phyloP scores from a whole-genome alignment of 1,140 invertebrate genomes.

The Diorhabda elongata region DNA sequence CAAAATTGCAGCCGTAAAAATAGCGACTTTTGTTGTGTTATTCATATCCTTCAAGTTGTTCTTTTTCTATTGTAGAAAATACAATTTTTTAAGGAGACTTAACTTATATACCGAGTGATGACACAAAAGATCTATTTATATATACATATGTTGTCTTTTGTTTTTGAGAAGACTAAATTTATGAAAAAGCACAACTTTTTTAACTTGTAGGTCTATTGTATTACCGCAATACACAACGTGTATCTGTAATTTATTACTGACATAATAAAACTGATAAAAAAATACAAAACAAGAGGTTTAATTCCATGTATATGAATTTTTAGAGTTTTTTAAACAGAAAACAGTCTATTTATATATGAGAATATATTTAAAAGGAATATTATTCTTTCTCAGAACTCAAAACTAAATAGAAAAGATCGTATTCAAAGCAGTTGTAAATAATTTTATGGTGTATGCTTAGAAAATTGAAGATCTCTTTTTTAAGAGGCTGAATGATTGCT shows the following conservation, averaged over 20 bases:
- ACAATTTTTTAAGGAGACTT: constrained; percentile 8
- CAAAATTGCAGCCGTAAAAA: constrained; percentile 9
- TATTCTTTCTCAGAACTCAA: constrained; percentile 14
- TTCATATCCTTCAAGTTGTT: neutral
- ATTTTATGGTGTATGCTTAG: constrained; percentile 12
- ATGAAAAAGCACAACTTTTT: constrained; percentile 20
- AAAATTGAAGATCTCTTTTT: constrained; percentile 10
- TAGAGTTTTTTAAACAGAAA: constrained; percentile 17
- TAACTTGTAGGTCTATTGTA: constrained; percentile 32
- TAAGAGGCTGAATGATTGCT: constrained; percentile 14
- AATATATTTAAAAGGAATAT: constrained; percentile 8
- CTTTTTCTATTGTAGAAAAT: constrained; percentile 5
- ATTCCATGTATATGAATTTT: constrained; percentile 29
- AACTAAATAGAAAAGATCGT: neutral
- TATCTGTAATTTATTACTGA: constrained; percentile 3
- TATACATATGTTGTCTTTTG: neutral
- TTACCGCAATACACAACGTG: constrained; percentile 24
- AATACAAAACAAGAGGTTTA: constrained; percentile 19
- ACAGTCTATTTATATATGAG: constrained; percentile 13
- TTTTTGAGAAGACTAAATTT: constrained; percentile 6
- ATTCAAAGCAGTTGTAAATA: constrained; percentile 19
- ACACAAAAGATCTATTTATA: neutral
- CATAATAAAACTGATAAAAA: neutral
- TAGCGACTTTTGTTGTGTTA: constrained; percentile 6
- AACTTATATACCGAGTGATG: constrained; percentile 5